These are phyloP conservation scores for Ophion ventricosus DNA, from an alignment of 2,888 invertebrate genomes.

Conservation along the genomic window DNA sequence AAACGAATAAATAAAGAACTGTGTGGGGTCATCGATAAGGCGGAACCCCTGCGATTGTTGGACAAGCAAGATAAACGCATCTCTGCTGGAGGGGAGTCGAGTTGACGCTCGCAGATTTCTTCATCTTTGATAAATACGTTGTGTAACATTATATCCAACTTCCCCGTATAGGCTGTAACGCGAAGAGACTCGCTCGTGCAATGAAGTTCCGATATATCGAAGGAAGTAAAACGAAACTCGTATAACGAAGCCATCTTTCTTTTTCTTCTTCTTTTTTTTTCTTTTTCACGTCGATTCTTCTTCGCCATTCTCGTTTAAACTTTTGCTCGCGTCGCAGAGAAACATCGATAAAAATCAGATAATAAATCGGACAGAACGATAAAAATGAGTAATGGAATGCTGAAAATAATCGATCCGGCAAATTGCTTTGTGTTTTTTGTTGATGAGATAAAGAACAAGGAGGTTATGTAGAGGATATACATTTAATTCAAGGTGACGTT, in stretches of 20 bases:
- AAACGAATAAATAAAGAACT: slow-evolving; percentile 1
- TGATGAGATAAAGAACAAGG: no score
- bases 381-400: neutral
- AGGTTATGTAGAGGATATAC: neutral
- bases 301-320: neutral
- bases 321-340: neutral
- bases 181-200: neutral
- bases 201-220: neutral
- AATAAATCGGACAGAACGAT: neutral
- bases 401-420: neutral
- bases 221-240: neutral
- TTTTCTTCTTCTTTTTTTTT: no score
- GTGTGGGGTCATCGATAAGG: slow-evolving; percentile 64
- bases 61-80: slow-evolving; percentile 3
- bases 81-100: slow-evolving; percentile 25
- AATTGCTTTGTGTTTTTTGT: neutral
- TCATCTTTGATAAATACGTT: slow-evolving; percentile 25
- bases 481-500: neutral
- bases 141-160: slow-evolving; percentile 17
- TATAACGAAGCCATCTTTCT: no score
- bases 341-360: neutral
- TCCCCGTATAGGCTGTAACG: neutral
- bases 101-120: slow-evolving; percentile 26
- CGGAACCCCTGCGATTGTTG: slow-evolving; percentile 63
- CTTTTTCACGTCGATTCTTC: neutral